Evolutionary conservation across 37 sponge, comb jelly and placozoan species (phyloP).

Genomic region (Diacarnus erythraeanus): DNA sequence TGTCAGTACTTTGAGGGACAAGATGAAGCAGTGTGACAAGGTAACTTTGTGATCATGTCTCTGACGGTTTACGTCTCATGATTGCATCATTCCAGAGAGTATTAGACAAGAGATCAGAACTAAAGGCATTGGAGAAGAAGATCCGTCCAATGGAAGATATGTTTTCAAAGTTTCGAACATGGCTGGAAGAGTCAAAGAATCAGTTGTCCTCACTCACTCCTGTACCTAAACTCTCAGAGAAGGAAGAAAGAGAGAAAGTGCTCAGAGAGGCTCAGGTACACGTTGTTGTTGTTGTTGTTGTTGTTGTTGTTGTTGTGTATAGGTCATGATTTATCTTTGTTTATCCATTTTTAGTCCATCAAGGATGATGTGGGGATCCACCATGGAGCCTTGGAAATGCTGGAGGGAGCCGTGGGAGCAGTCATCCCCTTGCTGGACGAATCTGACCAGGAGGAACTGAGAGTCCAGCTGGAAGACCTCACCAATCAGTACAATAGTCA

Average conservation of each 20-base stretch:
- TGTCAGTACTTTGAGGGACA: constrained; percentile 15
- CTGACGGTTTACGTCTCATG: no score
- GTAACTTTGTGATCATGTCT: neutral
- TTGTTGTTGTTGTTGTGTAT: neutral
- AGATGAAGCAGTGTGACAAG: constrained; percentile 23
- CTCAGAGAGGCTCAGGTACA: constrained; percentile 25
- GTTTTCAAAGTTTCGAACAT: constrained; percentile 31
- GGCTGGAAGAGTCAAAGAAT: constrained; percentile 5
- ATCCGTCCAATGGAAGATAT: constrained; percentile 53
- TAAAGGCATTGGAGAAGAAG: constrained; percentile 33
- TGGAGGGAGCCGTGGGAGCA: constrained; percentile 16
- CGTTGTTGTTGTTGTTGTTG: neutral
- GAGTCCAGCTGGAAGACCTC: constrained; percentile 4
- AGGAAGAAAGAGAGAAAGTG: constrained; percentile 12
- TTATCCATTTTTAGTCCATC: constrained; percentile 3
- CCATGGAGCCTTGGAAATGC: neutral
- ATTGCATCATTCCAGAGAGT: constrained; percentile 8
- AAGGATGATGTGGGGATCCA: constrained; percentile 11
- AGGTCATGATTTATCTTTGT: neutral
- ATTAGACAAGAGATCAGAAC: constrained; percentile 17
- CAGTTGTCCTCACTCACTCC: constrained; percentile 23
- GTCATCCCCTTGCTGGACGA: constrained; percentile 28
- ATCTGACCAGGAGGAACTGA: constrained; percentile 19
- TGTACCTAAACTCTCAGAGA: neutral
- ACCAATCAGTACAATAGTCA: constrained; percentile 15